These are phyloP conservation scores for Pyrgus malvae DNA, from an alignment of 2,888 invertebrate species.

Conservation along the genomic window DNA sequence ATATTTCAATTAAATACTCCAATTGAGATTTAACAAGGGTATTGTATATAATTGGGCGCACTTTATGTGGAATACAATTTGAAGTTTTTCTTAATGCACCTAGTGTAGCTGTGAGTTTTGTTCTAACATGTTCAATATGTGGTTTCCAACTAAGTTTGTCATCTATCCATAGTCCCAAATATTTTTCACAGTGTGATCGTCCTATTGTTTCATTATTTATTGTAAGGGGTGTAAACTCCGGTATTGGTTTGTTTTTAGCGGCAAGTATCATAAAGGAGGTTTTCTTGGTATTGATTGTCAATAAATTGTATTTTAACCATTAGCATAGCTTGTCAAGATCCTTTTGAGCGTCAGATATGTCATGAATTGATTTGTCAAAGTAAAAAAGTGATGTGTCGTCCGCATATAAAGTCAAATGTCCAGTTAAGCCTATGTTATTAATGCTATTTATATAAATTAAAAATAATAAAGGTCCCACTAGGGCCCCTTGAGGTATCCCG, in stretches of 20 bases:
- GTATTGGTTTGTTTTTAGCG: conserved; percentile 4
- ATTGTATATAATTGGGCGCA: background rate
- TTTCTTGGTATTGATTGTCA: background rate
- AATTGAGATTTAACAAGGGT: background rate
- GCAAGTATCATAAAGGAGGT: background rate
- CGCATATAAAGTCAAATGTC: conserved; percentile 13
- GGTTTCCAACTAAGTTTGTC: conserved; percentile 4
- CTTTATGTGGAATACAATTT: conserved; percentile 4
- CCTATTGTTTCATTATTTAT: background rate
- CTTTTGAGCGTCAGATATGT: background rate
- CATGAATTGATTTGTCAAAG: conserved; percentile 1
- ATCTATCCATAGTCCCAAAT: conserved; percentile 3
- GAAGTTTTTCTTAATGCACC: background rate
- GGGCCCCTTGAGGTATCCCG: conserved; percentile 30
- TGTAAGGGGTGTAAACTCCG: background rate
- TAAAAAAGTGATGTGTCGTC: conserved; percentile 19
- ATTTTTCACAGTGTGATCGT: conserved; percentile 3
- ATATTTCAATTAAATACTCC: background rate
- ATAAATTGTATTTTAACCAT: conserved; percentile 5
- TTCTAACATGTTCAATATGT: conserved; percentile 3
- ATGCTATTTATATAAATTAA: conserved; percentile 23
- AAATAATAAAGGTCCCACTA: conserved; percentile 27
- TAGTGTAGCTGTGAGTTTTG: background rate
- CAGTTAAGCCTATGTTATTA: background rate
- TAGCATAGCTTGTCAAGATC: background rate